Percentiles rank a stretch among this genome's conserved stretches.
These are phyloP conservation scores for Gonatopus flavifemur DNA, from an alignment of 1,140 invertebrate genomes.

Conservation along the genomic window DNA sequence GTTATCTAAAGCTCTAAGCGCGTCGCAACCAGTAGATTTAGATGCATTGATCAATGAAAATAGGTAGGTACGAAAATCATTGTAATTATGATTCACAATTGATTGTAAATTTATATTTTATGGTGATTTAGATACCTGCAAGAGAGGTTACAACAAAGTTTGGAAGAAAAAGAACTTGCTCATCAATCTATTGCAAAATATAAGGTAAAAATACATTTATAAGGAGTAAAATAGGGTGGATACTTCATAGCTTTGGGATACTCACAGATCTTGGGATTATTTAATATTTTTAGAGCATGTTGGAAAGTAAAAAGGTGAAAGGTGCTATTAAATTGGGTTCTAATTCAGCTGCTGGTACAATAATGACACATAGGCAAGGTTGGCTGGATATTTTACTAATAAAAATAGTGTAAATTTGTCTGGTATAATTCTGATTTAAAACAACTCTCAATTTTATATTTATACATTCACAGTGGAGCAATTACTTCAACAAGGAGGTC, in stretches of 20 bases:
- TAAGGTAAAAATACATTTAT: constrained; percentile 59
- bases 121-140: constrained; percentile 67
- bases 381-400: constrained; percentile 21
- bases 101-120: constrained; percentile 8
- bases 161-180: constrained; percentile 78
- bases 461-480: constrained; percentile 64
- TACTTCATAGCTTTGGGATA: no score
- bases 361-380: constrained; percentile 67
- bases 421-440: not conserved
- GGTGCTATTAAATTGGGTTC: constrained; percentile 63
- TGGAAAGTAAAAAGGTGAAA: constrained; percentile 64
- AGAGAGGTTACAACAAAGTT: constrained; percentile 76
- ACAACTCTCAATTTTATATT: not conserved
- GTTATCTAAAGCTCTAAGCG: constrained; percentile 72
- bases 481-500: constrained; percentile 64
- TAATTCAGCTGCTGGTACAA: constrained; percentile 57
- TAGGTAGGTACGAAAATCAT: constrained; percentile 49
- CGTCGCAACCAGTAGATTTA: constrained; percentile 70
- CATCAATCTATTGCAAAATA: constrained; percentile 72
- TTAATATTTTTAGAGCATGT: constrained; percentile 56
- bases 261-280: no score
- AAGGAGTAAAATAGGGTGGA: no score
- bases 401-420: constrained; percentile 32
- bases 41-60: constrained; percentile 82
- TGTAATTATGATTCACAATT: no score